Base-by-base conservation (phyloP, 2,888 invertebrate genomes). In the Machimus atricapillus region DNA sequence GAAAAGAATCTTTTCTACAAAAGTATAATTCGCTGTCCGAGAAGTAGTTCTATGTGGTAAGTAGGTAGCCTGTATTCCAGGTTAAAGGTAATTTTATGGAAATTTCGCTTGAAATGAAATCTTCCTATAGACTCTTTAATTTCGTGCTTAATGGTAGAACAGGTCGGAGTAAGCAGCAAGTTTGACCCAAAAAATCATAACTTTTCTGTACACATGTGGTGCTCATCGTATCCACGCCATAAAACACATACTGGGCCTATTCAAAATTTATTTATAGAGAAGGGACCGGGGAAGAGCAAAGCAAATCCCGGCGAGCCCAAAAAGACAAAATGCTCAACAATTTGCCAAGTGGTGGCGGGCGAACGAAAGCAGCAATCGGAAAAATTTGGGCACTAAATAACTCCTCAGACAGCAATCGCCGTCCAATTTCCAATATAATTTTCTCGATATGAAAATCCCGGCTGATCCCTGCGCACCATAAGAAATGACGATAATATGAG, bases 391-490 rank as follows among this genome's bases (percentile, higher is more conserved):
- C 82, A 58, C 82, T 82, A 82, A 82, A 82, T 58, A 82, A 82
- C 82, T 58, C 27, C 66, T 82, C 37, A 82, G 23, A 34, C 82
- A 58, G 19, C 37, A n/a, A 58, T 82, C 34, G 27, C 40, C 8
- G 56, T 58, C 82, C 82, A 81, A 58, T 81, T 81, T 81, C 34
- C 66, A 66, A 19, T 27, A 23, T 82, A 82, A 82, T 82, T 82
- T 82, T 82, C 66, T 23, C 82, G 58, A 82, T 58, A 82, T 82
- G 27, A 82, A 82, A 82, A 58, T 82, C 34, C 58, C 82, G 58
- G 37, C 58, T 82, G 82, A 82, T 82, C 82, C 66, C 58, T 82
- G 37, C 31, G 58, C 58, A 12, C 5, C 34, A 52, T 23, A 19
- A 58, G n/a, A 27, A 37, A 58, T 66, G 66, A 82, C 66, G 82